phyloP scores from a whole-genome alignment of 2,888 invertebrate genomes.

The Heliconius erato region DNA sequence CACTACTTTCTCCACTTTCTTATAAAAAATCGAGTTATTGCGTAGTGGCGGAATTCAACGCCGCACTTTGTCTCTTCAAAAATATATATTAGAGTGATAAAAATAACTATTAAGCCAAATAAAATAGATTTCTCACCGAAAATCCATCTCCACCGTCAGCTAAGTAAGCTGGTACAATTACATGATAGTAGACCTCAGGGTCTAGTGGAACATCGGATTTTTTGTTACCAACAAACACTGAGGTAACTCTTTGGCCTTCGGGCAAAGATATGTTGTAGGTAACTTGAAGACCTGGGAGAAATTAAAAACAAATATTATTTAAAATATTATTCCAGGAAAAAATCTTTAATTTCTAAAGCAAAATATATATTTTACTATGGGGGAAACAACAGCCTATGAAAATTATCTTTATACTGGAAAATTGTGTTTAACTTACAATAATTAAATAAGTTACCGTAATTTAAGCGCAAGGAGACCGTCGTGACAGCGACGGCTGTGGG shows the following conservation, averaged over 20 bases:
- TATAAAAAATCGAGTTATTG: no score
- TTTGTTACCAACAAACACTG: slow-evolving; percentile 72
- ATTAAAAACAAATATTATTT: not conserved
- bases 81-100: not conserved
- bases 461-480: no score
- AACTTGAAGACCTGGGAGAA: slow-evolving; percentile 84
- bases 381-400: no score
- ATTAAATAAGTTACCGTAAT: no score
- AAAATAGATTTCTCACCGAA: slow-evolving; percentile 64
- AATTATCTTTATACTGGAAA: no score
- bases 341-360: no score
- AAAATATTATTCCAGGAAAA: not conserved
- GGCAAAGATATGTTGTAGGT: slow-evolving; percentile 86
- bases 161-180: slow-evolving; percentile 86
- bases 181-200: slow-evolving; percentile 83
- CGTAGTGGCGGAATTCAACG: not conserved
- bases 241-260: slow-evolving; percentile 85
- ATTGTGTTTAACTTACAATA: no score
- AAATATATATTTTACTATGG: no score
- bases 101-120: not conserved
- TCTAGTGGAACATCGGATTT: slow-evolving; percentile 77
- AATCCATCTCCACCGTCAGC: slow-evolving; percentile 90
- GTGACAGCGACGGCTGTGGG: no score
- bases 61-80: not conserved
- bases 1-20: no score